Evolutionary conservation across 2,888 invertebrate genomes (phyloP).

Genomic region (Drosophila robusta): DNA sequence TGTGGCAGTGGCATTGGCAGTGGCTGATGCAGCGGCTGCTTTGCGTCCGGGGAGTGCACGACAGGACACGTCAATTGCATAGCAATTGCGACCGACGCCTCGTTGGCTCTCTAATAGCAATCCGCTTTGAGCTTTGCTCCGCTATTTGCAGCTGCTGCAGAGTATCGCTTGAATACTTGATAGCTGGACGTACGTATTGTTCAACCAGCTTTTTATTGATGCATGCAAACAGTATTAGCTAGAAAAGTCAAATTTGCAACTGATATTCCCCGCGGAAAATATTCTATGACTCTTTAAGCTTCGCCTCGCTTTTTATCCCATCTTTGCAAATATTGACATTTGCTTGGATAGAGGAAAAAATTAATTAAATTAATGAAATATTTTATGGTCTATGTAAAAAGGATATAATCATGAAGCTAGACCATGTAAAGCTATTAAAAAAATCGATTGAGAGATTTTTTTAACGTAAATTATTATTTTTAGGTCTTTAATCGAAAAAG

Average conservation of each 20-base stretch:
- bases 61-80: conserved; percentile 63
- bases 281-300: conserved; percentile 8
- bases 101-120: conserved; percentile 33
- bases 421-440: no score
- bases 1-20: conserved; percentile 9
- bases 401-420: no score
- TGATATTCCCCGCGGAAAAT: conserved; percentile 10
- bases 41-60: conserved; percentile 31
- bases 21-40: conserved; percentile 11
- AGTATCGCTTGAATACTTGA: conserved; percentile 2
- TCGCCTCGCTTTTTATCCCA: background rate
- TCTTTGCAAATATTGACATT: conserved; percentile 15
- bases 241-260: background rate
- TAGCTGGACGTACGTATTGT: conserved; percentile 16
- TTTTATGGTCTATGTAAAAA: background rate
- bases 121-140: conserved; percentile 22
- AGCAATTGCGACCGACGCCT: conserved; percentile 52
- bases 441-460: no score
- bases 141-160: background rate
- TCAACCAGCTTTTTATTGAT: conserved; percentile 20
- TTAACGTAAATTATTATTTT: background rate
- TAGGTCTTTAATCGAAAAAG: no score
- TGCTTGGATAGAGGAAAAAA: background rate
- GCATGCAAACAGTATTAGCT: conserved; percentile 6
- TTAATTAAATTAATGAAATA: background rate